Evolutionary conservation across 2,797 vertebrate species (phyloP).

Genomic region (Microctenopoma stevenorrisi): DNA sequence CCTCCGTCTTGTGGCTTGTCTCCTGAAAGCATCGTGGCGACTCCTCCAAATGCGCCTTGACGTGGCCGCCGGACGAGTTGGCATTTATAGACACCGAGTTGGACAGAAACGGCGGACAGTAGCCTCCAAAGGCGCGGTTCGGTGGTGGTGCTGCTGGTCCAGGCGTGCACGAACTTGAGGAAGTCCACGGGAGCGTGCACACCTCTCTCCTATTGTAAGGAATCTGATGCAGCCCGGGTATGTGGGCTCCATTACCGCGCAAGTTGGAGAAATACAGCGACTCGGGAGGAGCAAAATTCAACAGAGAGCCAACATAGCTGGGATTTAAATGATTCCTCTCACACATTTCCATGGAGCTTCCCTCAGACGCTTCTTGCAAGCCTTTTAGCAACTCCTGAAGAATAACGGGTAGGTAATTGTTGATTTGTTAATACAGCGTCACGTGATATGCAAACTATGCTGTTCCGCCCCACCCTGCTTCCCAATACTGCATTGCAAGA

Average conservation of each 20-base stretch:
- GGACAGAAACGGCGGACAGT: constrained; percentile 88
- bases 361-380: constrained; percentile 81
- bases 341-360: constrained; percentile 94
- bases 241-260: constrained; percentile 91
- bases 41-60: constrained; percentile 86
- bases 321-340: constrained; percentile 95
- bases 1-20: constrained; percentile 81
- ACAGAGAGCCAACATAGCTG: constrained; percentile 92
- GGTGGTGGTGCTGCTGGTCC: constrained; percentile 83
- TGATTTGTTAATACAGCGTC: constrained; percentile 90
- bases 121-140: constrained; percentile 87
- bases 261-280: constrained; percentile 93
- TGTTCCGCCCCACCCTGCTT: constrained; percentile 89
- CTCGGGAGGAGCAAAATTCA: constrained; percentile 91
- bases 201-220: constrained; percentile 87
- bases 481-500: constrained; percentile 68
- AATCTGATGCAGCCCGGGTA: constrained; percentile 88
- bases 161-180: constrained; percentile 88
- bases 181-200: constrained; percentile 90
- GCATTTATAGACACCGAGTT: constrained; percentile 79
- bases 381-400: constrained; percentile 92
- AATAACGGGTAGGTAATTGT: constrained; percentile 89
- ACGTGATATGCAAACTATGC: constrained; percentile 86
- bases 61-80: constrained; percentile 76
- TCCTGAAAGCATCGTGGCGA: constrained; percentile 85